Conservation (phyloP, 2,113 vertebrate species). For the Todiramphus saurophagus region DNA sequence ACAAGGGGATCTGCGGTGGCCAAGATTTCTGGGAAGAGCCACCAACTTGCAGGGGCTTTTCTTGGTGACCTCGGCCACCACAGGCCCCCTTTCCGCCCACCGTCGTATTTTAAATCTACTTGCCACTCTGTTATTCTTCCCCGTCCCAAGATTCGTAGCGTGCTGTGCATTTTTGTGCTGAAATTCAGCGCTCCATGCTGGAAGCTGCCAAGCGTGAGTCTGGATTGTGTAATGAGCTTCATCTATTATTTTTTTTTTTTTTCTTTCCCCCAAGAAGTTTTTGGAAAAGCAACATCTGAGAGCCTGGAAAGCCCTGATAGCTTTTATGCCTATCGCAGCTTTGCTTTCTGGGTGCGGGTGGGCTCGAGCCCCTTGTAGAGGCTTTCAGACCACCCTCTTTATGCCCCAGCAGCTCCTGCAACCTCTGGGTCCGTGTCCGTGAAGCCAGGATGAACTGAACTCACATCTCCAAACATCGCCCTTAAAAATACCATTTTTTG, state of each 20-base stretch:
- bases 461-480: background rate
- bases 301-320: background rate
- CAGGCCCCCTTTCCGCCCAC: background rate
- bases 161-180: slow-evolving; percentile 35
- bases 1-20: background rate
- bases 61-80: accelerated
- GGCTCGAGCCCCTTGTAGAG: background rate
- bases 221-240: slow-evolving; percentile 12
- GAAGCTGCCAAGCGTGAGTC: slow-evolving; percentile 22
- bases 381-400: background rate
- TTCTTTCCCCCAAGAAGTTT: background rate
- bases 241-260: background rate
- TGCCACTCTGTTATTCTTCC: background rate
- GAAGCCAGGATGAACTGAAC: background rate
- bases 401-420: background rate
- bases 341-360: background rate
- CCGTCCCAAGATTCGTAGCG: background rate
- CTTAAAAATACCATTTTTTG: background rate
- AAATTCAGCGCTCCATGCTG: background rate
- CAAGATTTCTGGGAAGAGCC: background rate
- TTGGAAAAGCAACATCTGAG: background rate
- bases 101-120: background rate
- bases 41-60: background rate
- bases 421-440: accelerated
- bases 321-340: background rate